phyloP scores from a whole-genome alignment of 2,797 vertebrate species.

The Cossypha heuglini region DNA sequence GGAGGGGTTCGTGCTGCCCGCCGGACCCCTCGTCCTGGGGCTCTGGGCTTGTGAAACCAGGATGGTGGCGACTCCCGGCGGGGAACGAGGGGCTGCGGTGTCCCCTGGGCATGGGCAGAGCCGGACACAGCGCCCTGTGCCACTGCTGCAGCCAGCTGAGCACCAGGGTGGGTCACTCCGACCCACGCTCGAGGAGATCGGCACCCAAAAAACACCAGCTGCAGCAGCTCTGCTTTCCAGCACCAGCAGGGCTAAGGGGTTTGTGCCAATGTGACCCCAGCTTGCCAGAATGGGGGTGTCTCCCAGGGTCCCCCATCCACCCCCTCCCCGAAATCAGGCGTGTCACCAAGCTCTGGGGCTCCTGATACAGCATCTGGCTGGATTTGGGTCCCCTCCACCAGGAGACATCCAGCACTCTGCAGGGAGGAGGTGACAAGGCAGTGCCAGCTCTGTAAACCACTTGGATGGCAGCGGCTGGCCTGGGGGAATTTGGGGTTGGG shows the following conservation, averaged over 20 bases:
- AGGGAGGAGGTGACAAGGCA: background rate
- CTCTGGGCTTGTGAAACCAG: fast-evolving
- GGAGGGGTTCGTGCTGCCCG: background rate
- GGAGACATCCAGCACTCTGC: background rate
- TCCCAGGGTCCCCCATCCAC: background rate
- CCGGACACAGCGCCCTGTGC: background rate
- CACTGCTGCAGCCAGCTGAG: background rate
- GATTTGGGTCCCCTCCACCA: background rate
- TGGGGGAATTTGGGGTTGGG: background rate
- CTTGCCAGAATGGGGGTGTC: fast-evolving
- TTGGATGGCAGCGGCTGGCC: background rate
- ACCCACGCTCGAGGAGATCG: fast-evolving
- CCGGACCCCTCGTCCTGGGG: background rate
- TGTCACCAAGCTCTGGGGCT: background rate
- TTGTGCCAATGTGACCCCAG: background rate
- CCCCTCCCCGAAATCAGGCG: background rate
- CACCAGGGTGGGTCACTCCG: fast-evolving
- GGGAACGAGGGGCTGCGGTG: background rate
- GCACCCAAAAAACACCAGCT: fast-evolving
- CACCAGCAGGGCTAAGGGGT: no score
- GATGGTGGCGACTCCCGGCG: fast-evolving
- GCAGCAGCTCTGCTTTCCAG: background rate
- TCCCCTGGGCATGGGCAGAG: background rate
- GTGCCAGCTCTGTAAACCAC: background rate
- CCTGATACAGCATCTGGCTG: fast-evolving